Conservation (phyloP, 2,888 invertebrate species). For the Yponomeuta cagnagella region DNA sequence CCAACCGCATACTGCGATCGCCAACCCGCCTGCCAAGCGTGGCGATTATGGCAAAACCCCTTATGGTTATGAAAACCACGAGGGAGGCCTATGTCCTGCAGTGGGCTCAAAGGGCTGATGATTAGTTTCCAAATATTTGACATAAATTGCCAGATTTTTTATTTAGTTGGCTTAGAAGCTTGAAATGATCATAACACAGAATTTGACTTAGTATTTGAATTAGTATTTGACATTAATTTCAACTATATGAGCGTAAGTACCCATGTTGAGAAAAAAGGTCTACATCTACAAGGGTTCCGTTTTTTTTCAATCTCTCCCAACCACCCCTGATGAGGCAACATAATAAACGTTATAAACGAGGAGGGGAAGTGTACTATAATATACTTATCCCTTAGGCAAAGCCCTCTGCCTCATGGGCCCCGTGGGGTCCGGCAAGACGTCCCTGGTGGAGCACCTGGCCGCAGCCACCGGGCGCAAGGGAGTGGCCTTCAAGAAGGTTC, state of each 20-base stretch:
- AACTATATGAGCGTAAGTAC: too few relatives aligned
- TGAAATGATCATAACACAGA: background rate
- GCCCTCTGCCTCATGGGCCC: constrained; percentile 88
- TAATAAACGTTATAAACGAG: too few relatives aligned
- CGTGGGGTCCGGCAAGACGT: constrained; percentile 96
- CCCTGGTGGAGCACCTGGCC: constrained; percentile 90
- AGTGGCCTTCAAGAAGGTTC: constrained; percentile 82
- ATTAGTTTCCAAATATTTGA: too few relatives aligned
- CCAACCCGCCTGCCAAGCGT: too few relatives aligned
- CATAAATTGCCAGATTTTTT: background rate
- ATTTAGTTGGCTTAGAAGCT: background rate
- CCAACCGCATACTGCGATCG: too few relatives aligned
- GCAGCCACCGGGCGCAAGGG: constrained; percentile 81
- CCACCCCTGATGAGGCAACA: background rate
- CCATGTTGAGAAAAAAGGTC: too few relatives aligned
- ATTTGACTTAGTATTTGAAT: too few relatives aligned
- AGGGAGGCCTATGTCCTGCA: too few relatives aligned
- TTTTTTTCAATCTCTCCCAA: background rate
- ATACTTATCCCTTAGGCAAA: constrained; percentile 49
- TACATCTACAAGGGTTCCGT: too few relatives aligned
- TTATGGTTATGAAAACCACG: too few relatives aligned
- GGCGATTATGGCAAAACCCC: too few relatives aligned
- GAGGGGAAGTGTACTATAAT: background rate
- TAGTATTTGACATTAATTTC: background rate
- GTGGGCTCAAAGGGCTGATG: too few relatives aligned